Evolutionary conservation across 1,140 invertebrate species (phyloP).

Genomic region (Microplitis demolitor): DNA sequence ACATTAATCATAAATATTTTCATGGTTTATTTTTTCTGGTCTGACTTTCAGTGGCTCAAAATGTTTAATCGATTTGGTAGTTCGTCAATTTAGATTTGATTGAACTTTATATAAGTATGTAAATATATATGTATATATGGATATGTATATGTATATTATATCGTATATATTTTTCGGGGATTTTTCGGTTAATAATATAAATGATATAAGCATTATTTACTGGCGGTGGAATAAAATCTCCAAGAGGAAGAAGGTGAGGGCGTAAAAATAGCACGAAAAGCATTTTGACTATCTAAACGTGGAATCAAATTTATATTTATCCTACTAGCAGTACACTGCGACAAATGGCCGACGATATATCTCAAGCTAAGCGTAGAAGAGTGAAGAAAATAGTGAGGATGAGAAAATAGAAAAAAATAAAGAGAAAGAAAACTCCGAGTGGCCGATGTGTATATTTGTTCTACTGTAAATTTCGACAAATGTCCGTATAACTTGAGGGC

Average conservation of each 20-base stretch:
- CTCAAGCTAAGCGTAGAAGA: conserved; percentile 19
- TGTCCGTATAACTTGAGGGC: neutral
- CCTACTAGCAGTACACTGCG: conserved; percentile 26
- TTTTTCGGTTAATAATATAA: neutral
- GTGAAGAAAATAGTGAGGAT: conserved; percentile 17
- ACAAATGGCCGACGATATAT: conserved; percentile 26
- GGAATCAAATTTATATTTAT: conserved; percentile 51
- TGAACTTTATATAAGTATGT: too few relatives aligned
- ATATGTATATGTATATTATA: too few relatives aligned
- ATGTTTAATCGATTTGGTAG: too few relatives aligned
- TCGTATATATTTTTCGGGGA: too few relatives aligned
- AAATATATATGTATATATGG: too few relatives aligned
- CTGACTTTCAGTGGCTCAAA: too few relatives aligned
- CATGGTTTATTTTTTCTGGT: neutral
- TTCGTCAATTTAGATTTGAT: too few relatives aligned
- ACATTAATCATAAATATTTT: neutral
- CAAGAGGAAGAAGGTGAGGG: neutral
- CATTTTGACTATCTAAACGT: conserved; percentile 37
- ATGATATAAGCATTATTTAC: neutral
- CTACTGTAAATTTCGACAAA: neutral
- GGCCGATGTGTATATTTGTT: too few relatives aligned
- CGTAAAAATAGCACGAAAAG: conserved; percentile 20
- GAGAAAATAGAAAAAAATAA: neutral
- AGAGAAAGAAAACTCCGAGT: neutral
- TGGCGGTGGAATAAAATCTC: too few relatives aligned